Conservation (phyloP, 2,888 invertebrate species). For the Pyrgus malvae region DNA sequence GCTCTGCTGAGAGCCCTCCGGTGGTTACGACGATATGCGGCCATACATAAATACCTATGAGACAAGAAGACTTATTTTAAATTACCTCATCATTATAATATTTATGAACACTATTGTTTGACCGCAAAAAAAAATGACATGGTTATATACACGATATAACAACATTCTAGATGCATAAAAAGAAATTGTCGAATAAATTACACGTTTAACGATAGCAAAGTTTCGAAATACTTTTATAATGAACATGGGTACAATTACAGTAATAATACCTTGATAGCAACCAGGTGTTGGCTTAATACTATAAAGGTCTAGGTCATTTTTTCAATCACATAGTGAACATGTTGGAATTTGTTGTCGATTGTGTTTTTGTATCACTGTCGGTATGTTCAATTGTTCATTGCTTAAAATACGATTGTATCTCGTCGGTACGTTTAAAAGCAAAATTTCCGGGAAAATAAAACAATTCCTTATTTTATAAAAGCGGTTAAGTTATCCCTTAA, state of each 20-base stretch:
- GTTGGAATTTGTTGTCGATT: constrained; percentile 39
- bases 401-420: constrained; percentile 13
- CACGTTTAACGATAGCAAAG: background rate
- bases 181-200: constrained; percentile 10
- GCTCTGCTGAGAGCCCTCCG: too few relatives aligned
- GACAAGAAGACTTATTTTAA: background rate
- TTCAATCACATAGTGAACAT: constrained; percentile 32
- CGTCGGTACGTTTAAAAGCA: background rate
- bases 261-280: constrained; percentile 14
- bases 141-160: background rate
- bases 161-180: background rate
- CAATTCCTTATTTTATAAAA: too few relatives aligned
- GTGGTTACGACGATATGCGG: too few relatives aligned
- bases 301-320: constrained; percentile 47
- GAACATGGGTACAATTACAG: constrained; percentile 12
- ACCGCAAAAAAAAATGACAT: background rate
- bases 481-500: too few relatives aligned
- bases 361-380: constrained; percentile 24
- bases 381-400: constrained; percentile 15
- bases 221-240: constrained; percentile 17
- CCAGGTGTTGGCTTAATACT: constrained; percentile 12
- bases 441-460: background rate
- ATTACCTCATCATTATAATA: background rate
- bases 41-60: background rate
- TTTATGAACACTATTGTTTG: constrained; percentile 1